These are phyloP conservation scores for Sinocyclocheilus rhinocerous DNA, from an alignment of 2,113 vertebrate genomes.

Conservation along the genomic window DNA sequence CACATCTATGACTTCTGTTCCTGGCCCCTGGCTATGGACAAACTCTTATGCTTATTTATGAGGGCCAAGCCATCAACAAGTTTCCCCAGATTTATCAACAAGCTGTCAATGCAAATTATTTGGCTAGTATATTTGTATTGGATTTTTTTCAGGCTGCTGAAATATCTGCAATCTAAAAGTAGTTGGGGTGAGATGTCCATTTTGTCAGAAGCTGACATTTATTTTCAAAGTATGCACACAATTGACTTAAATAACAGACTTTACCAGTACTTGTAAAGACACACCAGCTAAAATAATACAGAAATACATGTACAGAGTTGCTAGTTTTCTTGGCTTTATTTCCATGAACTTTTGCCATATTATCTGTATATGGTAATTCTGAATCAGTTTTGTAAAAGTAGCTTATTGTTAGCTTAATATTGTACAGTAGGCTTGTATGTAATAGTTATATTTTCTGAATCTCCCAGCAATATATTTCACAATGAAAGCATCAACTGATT, in stretches of 20 bases:
- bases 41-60: conserved; percentile 85
- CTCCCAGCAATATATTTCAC: not conserved
- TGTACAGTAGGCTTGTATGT: not conserved
- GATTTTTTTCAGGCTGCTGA: not conserved
- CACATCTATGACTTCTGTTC: conserved; percentile 83
- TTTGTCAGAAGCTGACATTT: not conserved
- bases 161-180: not conserved
- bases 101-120: not conserved
- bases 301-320: not conserved
- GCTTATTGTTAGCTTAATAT: not conserved
- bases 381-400: not conserved
- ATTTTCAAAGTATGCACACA: not conserved
- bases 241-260: not conserved
- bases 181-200: not conserved
- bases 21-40: conserved; percentile 83
- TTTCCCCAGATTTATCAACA: not conserved
- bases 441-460: conserved; percentile 1
- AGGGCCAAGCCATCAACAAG: conserved; percentile 37
- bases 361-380: not conserved
- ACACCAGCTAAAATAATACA: not conserved
- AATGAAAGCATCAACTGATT: not conserved
- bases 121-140: not conserved
- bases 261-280: not conserved
- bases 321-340: not conserved
- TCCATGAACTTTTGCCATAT: not conserved